A percentile compares a stretch with the other conserved stretches of the same genome.
Evolutionary conservation across 2,113 vertebrate genomes (phyloP).

Genomic region (Coreoperca whiteheadi): DNA sequence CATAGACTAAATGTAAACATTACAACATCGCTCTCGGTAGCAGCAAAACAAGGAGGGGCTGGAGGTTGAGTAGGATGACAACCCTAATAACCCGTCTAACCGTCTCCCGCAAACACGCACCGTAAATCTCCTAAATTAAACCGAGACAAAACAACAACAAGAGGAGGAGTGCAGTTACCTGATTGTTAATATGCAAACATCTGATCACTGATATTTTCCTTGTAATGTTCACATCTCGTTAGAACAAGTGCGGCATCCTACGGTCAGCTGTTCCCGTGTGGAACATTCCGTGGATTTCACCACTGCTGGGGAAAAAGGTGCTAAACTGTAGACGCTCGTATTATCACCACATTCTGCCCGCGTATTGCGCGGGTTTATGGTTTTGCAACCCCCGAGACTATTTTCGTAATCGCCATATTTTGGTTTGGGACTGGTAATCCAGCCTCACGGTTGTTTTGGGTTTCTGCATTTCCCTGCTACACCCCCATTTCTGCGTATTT

Average conservation of each 20-base stretch:
- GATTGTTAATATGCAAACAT: constrained; percentile 85
- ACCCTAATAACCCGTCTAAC: constrained; percentile 51
- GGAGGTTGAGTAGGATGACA: constrained; percentile 78
- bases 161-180: constrained; percentile 76
- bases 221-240: constrained; percentile 83
- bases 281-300: constrained; percentile 86
- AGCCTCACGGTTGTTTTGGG: constrained; percentile 56
- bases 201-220: constrained; percentile 74
- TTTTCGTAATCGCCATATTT: constrained; percentile 5
- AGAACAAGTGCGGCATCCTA: constrained; percentile 81
- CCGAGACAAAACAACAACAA: constrained; percentile 38
- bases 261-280: constrained; percentile 83
- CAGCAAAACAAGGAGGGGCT: constrained; percentile 87
- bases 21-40: constrained; percentile 78
- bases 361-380: background rate
- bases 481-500: constrained; percentile 78
- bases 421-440: background rate
- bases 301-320: constrained; percentile 78
- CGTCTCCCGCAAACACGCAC: constrained; percentile 45
- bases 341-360: background rate
- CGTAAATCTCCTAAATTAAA: constrained; percentile 13
- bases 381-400: background rate
- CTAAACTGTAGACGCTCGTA: constrained; percentile 27
- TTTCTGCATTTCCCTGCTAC: constrained; percentile 64
- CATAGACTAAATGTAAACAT: constrained; percentile 83